Evolutionary conservation across 2,888 invertebrate genomes (phyloP).

Genomic region (Nymphalis c-album): DNA sequence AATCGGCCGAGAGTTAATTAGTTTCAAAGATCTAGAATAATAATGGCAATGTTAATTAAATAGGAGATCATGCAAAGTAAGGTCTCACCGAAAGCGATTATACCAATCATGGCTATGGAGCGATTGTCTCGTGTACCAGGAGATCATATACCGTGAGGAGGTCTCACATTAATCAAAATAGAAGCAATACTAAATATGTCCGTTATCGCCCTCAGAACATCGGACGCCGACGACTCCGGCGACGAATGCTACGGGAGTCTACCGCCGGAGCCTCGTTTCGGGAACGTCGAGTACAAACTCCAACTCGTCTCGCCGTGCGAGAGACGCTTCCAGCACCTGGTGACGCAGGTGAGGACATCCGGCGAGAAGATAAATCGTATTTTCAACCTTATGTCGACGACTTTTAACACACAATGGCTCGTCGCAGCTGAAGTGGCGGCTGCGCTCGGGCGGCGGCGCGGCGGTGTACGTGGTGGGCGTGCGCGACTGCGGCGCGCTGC

Average conservation of each 20-base stretch:
- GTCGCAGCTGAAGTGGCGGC: slow-evolving; percentile 95
- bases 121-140: too few species aligned
- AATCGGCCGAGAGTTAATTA: too few species aligned
- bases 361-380: too few species aligned
- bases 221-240: slow-evolving; percentile 66
- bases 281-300: slow-evolving; percentile 97
- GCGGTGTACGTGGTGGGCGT: slow-evolving; percentile 99
- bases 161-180: too few species aligned
- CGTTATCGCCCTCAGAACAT: slow-evolving; percentile 45
- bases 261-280: slow-evolving; percentile 95
- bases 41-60: background rate
- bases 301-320: slow-evolving; percentile 96
- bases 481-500: slow-evolving; percentile 92
- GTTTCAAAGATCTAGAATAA: background rate
- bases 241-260: slow-evolving; percentile 79
- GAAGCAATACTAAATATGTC: too few species aligned
- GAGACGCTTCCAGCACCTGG: slow-evolving; percentile 93
- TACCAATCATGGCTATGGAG: too few species aligned
- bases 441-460: slow-evolving; percentile 93
- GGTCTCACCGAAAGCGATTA: too few species aligned
- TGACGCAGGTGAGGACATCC: slow-evolving; percentile 88
- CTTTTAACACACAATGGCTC: too few species aligned
- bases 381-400: too few species aligned
- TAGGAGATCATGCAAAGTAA: too few species aligned
- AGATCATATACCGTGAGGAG: too few species aligned